These are phyloP conservation scores for Ostrea edulis DNA, from an alignment of 1,140 invertebrate species.

Conservation along the genomic window DNA sequence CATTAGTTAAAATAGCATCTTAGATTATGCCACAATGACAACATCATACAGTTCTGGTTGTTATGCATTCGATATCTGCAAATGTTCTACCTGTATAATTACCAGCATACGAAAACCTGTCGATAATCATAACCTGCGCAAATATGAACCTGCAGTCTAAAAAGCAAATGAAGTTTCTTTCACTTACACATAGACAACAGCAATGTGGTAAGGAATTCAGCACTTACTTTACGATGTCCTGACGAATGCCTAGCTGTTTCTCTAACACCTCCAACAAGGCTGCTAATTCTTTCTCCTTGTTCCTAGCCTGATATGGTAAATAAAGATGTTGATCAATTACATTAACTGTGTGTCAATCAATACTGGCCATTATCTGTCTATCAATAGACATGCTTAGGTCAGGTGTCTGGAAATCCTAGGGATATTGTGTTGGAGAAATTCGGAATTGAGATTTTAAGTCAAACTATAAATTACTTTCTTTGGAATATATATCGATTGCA, in stretches of 20 bases:
- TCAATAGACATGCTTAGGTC: background rate
- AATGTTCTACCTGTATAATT: too few species aligned
- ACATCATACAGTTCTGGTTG: too few species aligned
- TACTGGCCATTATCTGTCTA: conserved; percentile 17
- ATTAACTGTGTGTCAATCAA: conserved; percentile 2
- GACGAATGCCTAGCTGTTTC: conserved; percentile 11
- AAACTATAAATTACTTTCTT: background rate
- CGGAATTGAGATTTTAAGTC: background rate
- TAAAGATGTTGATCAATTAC: conserved; percentile 31
- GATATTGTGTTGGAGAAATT: background rate
- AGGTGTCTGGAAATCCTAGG: background rate
- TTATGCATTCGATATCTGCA: too few species aligned
- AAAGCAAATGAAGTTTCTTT: background rate
- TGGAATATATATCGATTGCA: background rate
- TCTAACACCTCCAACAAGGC: background rate
- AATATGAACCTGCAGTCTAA: background rate
- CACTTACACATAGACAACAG: background rate
- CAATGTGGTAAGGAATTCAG: background rate
- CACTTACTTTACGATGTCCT: conserved; percentile 20
- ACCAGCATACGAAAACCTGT: background rate
- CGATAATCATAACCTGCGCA: background rate
- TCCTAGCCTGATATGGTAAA: background rate
- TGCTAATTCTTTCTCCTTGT: background rate
- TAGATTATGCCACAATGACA: too few species aligned
- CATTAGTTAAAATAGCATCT: too few species aligned